Evolutionary conservation across 2,797 vertebrate genomes (phyloP).

Genomic region (Pterois miles): DNA sequence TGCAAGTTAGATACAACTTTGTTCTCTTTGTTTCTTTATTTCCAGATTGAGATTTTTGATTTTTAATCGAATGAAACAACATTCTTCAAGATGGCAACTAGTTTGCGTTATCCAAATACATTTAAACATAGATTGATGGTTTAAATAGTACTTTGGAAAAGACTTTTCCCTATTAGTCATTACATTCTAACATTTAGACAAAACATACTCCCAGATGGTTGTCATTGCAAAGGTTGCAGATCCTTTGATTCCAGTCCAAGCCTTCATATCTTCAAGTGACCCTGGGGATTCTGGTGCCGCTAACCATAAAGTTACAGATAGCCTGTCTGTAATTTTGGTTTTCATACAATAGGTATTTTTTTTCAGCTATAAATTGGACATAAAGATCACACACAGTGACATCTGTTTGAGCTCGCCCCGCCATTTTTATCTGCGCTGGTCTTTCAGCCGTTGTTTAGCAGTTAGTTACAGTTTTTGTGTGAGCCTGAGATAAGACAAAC

Average conservation of each 20-base stretch:
- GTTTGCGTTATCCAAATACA: neutral
- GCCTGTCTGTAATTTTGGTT: neutral
- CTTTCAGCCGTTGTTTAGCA: neutral
- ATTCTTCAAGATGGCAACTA: neutral
- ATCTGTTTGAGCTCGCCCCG: neutral
- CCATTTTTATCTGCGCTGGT: constrained; percentile 8
- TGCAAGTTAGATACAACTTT: constrained; percentile 28
- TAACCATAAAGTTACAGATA: neutral
- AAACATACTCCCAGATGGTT: constrained; percentile 1
- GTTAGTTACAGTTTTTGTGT: neutral
- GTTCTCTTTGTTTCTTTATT: constrained; percentile 3
- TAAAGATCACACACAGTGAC: neutral
- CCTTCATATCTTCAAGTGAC: constrained; percentile 1
- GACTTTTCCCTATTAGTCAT: neutral
- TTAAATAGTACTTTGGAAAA: neutral
- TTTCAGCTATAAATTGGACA: constrained; percentile 1
- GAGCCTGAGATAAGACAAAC: constrained; percentile 14
- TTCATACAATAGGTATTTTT: neutral
- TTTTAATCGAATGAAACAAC: neutral
- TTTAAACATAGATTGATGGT: neutral
- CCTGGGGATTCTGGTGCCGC: neutral
- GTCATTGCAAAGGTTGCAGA: neutral
- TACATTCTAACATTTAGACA: neutral
- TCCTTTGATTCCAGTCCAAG: constrained; percentile 10
- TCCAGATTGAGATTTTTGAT: neutral